A percentile compares a stretch with the other conserved stretches of the same genome.
Conservation (phyloP, 2,113 vertebrate species). For the Corapipo altera region DNA sequence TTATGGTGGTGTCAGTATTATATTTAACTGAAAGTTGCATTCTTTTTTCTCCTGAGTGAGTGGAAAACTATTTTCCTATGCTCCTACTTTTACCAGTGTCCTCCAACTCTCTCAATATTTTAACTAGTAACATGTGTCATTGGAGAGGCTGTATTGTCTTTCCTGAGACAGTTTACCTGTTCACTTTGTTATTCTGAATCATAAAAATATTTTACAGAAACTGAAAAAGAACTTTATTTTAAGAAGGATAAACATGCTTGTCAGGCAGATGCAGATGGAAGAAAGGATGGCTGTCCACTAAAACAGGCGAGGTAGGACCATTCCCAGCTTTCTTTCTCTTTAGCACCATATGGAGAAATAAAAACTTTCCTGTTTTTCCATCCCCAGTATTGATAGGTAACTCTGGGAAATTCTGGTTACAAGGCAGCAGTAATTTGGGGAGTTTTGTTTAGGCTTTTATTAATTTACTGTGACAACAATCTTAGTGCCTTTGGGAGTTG, state of each 20-base stretch:
- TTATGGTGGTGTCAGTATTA: neutral
- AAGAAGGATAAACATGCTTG: rapidly evolving
- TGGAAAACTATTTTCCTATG: neutral
- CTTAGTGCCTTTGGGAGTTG: neutral
- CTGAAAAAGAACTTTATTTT: neutral
- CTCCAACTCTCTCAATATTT: neutral
- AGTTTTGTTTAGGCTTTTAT: neutral
- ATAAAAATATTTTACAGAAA: neutral
- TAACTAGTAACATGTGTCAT: neutral
- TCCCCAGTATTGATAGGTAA: neutral
- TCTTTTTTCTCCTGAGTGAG: neutral
- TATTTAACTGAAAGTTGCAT: neutral
- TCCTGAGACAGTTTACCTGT: neutral
- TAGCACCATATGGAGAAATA: neutral
- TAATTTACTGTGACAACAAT: neutral
- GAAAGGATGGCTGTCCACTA: neutral
- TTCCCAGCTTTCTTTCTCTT: neutral
- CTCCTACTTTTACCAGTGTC: neutral
- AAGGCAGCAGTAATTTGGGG: neutral
- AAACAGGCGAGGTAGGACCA: neutral
- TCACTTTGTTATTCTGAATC: neutral
- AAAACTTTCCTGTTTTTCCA: neutral
- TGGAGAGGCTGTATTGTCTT: neutral
- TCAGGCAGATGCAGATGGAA: neutral
- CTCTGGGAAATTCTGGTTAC: neutral